phyloP scores from a whole-genome alignment of 2,797 vertebrate genomes.

The Simalia tracyae region DNA sequence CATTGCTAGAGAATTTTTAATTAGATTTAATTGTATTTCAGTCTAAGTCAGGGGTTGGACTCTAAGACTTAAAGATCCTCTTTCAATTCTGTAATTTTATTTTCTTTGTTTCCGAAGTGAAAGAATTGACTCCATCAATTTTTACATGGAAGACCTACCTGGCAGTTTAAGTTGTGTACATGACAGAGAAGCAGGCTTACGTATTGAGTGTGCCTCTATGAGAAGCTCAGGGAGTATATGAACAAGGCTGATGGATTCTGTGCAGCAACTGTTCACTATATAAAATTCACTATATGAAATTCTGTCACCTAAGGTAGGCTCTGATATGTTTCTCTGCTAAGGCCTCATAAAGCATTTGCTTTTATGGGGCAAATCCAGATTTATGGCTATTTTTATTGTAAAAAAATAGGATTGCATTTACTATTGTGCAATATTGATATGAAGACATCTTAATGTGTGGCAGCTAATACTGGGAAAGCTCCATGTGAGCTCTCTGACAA shows the following conservation, averaged over 20 bases:
- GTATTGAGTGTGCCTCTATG: not conserved
- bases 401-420: not conserved
- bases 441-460: not conserved
- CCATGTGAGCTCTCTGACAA: not conserved
- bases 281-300: not conserved
- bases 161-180: not conserved
- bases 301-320: not conserved
- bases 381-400: not conserved
- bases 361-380: not conserved
- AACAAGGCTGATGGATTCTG: not conserved
- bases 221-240: not conserved
- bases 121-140: not conserved
- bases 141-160: not conserved
- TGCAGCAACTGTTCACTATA: not conserved
- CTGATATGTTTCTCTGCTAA: not conserved
- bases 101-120: not conserved
- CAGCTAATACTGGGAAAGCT: not conserved
- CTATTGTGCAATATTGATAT: not conserved
- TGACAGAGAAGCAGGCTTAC: not conserved
- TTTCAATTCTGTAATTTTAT: not conserved
- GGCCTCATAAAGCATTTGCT: not conserved
- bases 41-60: not conserved
- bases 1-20: not conserved
- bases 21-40: not conserved
- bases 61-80: not conserved